phyloP scores from a whole-genome alignment of 1,140 invertebrate species.

The Gryllus bimaculatus region DNA sequence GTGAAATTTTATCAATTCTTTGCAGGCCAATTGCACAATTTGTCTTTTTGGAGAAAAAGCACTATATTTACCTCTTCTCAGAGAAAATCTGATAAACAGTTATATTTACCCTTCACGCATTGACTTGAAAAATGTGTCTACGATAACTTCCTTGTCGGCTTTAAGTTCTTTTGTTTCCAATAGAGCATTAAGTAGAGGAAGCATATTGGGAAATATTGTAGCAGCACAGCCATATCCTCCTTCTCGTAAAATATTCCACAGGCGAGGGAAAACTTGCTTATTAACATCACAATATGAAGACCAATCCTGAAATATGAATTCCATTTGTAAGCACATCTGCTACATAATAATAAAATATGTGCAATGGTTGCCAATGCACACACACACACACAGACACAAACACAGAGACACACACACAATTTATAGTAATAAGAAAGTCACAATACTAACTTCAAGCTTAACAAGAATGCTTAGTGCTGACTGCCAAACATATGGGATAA shows the following conservation, averaged over 20 bases:
- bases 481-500: constrained; percentile 62
- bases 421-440: neutral
- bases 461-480: constrained; percentile 47
- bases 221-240: constrained; percentile 59
- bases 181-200: constrained; percentile 63
- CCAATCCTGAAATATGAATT: constrained; percentile 47
- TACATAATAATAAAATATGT: no score
- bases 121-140: constrained; percentile 56
- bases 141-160: constrained; percentile 45
- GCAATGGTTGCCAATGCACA: neutral
- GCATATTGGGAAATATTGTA: constrained; percentile 58
- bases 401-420: neutral
- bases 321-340: no score
- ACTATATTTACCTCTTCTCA: no score
- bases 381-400: no score
- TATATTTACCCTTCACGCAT: constrained; percentile 49
- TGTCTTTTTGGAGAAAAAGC: no score
- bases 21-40: no score
- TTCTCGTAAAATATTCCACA: constrained; percentile 52
- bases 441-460: constrained; percentile 41
- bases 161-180: constrained; percentile 40
- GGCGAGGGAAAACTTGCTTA: constrained; percentile 59
- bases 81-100: no score
- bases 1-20: no score
- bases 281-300: constrained; percentile 55